phyloP scores from a whole-genome alignment of 2,888 invertebrate species.

The Agonopterix subpropinquella region DNA sequence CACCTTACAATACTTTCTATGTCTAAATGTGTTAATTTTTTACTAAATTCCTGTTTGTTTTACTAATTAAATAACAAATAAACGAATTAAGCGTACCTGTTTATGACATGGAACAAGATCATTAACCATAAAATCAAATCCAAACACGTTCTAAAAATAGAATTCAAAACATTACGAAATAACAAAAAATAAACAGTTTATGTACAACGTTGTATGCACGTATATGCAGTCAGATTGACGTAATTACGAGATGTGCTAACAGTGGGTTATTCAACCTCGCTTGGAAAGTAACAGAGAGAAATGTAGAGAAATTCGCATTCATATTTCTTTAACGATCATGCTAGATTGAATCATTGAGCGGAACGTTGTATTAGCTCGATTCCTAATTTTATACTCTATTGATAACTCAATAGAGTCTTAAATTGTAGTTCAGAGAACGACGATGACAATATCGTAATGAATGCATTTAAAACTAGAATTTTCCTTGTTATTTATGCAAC shows the following conservation, averaged over 20 bases:
- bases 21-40: too few relatives aligned
- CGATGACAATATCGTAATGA: constrained; percentile 1
- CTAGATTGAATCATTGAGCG: constrained; percentile 36
- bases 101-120: too few relatives aligned
- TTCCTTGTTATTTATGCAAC: background rate
- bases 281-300: constrained; percentile 63
- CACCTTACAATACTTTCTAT: too few relatives aligned
- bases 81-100: too few relatives aligned
- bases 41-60: too few relatives aligned
- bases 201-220: background rate
- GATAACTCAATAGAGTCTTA: too few relatives aligned
- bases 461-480: constrained; percentile 3
- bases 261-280: constrained; percentile 60
- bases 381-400: constrained; percentile 11
- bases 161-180: background rate
- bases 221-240: constrained; percentile 22
- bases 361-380: constrained; percentile 21
- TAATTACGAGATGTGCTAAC: constrained; percentile 50
- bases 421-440: background rate
- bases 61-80: too few relatives aligned
- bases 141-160: too few relatives aligned
- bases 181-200: too few relatives aligned
- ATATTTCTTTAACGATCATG: constrained; percentile 40
- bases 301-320: constrained; percentile 63
- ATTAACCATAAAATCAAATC: too few relatives aligned